Evolutionary conservation across 1,140 invertebrate species (phyloP).

Genomic region (Neodiprion pinetum): DNA sequence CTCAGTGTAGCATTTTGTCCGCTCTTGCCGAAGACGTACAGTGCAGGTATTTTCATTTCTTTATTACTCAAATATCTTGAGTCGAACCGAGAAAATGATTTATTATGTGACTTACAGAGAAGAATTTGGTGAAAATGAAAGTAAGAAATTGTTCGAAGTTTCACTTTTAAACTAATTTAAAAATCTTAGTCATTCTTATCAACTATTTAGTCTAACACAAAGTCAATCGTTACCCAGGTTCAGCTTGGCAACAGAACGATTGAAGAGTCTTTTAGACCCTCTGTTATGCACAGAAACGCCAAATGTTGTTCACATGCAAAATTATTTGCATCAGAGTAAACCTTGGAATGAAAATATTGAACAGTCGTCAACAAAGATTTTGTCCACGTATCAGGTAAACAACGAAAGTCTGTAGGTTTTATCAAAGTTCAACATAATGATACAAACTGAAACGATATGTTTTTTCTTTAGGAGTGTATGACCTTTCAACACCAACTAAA

Average conservation of each 20-base stretch:
- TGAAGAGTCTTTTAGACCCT: slow-evolving; percentile 78
- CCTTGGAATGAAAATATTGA: slow-evolving; percentile 67
- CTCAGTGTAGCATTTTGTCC: slow-evolving; percentile 65
- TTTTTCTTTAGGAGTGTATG: slow-evolving; percentile 71
- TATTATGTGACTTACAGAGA: too few relatives aligned
- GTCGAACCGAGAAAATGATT: too few relatives aligned
- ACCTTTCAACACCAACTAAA: slow-evolving; percentile 83
- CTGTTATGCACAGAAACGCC: slow-evolving; percentile 78
- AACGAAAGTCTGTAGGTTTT: slow-evolving; percentile 13
- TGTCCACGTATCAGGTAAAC: slow-evolving; percentile 77
- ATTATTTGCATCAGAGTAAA: slow-evolving; percentile 70
- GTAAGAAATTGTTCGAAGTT: too few relatives aligned
- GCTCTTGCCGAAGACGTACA: slow-evolving; percentile 79
- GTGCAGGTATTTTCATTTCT: slow-evolving; percentile 67
- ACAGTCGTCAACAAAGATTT: slow-evolving; percentile 71
- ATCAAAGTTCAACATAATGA: slow-evolving; percentile 1
- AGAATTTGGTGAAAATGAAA: too few relatives aligned
- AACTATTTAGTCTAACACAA: too few relatives aligned
- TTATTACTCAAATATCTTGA: slow-evolving; percentile 36
- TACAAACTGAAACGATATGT: slow-evolving; percentile 20
- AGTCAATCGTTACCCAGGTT: slow-evolving; percentile 55
- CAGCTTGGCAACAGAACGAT: slow-evolving; percentile 81
- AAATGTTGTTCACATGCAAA: slow-evolving; percentile 80
- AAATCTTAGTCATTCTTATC: too few relatives aligned
- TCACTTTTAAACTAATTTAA: too few relatives aligned